Base-by-base conservation (phyloP, 2,888 invertebrate genomes). In the Siphlonurus alternatus region DNA sequence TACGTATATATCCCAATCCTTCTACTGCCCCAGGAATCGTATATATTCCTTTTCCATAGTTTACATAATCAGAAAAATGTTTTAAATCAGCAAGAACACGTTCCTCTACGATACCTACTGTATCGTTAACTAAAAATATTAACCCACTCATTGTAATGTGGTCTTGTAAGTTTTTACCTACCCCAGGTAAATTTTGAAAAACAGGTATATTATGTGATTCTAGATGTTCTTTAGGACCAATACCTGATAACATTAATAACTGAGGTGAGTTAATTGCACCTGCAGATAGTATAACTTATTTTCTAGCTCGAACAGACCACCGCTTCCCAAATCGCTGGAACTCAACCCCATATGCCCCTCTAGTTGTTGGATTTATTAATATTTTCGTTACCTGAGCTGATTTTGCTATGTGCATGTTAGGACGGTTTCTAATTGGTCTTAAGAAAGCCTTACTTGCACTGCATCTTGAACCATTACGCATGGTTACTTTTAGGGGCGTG, bases 251-350 rank as follows among this genome's bases (percentile, higher is more conserved):
- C 86, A 90, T 85, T 20, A 93, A 75, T 3, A 92, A 72, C 72
- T 90, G 88, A 0, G 91, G 88, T 3, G 88, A 81, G 74, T 88
- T 86, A 38, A 91, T 82, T 2, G 89, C 82, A 2, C 89, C 91
- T 0, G 87, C 88, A 54, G 85, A 82, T 53, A 91, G 68, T 65
- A 92, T 86, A 0, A 91, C 83, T 75, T 88, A 88, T 71, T 83
- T 86, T 56, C 76, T 80, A 1, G 85, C 86, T 68, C 78, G 74
- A 59, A 84, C 81, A 67, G 78, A 78, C 67, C 77, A 78, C 67
- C 77, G 76, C 20, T 64, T 59, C 1, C 78, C 78, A 23, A 76
- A 73, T 72, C 81, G 81, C 54, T 79, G 74, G 69, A 83, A 78
- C 71, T 83, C 80, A 1, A 86, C 79, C 0, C 86, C 86, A 1